Conservation (phyloP, 2,797 vertebrate genomes). For the Sebastes cheni region DNA sequence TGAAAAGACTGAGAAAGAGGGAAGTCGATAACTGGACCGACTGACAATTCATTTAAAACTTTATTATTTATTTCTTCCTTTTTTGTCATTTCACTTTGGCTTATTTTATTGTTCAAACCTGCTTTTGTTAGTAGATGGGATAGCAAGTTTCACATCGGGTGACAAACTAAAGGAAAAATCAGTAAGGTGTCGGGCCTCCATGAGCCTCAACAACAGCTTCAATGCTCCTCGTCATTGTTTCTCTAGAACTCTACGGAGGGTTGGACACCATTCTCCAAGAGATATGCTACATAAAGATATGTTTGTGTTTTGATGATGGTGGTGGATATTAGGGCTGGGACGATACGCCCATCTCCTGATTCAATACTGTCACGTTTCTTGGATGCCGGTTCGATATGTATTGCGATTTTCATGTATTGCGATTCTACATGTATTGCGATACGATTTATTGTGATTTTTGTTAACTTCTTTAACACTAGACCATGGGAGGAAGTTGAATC, state of each 20-base stretch:
- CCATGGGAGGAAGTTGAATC: too few relatives aligned
- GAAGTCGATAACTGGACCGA: too few relatives aligned
- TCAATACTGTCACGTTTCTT: too few relatives aligned
- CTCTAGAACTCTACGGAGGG: background rate
- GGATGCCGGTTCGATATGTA: too few relatives aligned
- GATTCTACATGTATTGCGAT: too few relatives aligned
- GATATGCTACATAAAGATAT: background rate
- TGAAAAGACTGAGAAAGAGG: background rate
- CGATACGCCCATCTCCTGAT: too few relatives aligned
- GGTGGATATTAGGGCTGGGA: too few relatives aligned
- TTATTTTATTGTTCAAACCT: background rate
- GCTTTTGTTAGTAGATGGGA: background rate
- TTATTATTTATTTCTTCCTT: background rate
- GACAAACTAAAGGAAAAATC: background rate
- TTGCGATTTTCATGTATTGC: too few relatives aligned
- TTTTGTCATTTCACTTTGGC: background rate
- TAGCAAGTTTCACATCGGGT: background rate
- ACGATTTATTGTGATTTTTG: too few relatives aligned
- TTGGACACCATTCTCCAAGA: background rate
- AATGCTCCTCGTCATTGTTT: background rate
- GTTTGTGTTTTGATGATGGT: background rate
- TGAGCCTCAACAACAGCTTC: background rate
- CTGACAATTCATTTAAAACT: background rate
- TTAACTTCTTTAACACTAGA: too few relatives aligned
- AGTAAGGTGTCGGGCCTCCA: background rate